Base-by-base conservation (phyloP, 2,113 vertebrate genomes). In the Scopus umbretta region DNA sequence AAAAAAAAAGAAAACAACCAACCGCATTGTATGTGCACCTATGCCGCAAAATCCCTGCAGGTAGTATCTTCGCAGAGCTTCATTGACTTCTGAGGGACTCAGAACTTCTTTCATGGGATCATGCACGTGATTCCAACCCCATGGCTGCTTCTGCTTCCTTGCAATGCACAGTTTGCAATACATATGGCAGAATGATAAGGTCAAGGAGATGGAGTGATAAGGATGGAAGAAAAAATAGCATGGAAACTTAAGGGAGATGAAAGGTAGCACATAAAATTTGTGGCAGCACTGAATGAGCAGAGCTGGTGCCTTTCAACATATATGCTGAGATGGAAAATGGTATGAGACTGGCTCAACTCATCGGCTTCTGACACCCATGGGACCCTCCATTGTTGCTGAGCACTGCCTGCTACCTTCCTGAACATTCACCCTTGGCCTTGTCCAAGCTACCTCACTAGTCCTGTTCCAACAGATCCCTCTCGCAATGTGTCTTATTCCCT, bases 161-260 rank as follows among this genome's bases (percentile, higher is more conserved):
- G 9, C 59, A 78, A 45, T 58, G 29, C 14, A 7, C 22, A 23
- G 29, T 32, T 88, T 2, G 2, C 18, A 9, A 27, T 32, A 17
- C 7, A 5, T 36, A 62, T 0, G 3, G 29, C 13, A 71, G 38
- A 8, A 38, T 26, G 15, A 53, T 17, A n/a, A 4, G 4, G 9
- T 76, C 22, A 62, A 74, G 27, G 26, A 55, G 20, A 49, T 13
- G 42, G 17, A 5, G 2, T n/a, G 17, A 32, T 17, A 66, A 13
- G 18, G 40, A 45, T 36, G 7, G 22, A 11, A 66, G 21, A 34
- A 38, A 80, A 73, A 9, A 18, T 13, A 81, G 11, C 11, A 15
- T 5, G 58, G 66, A 81, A 74, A 62, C 26, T 32, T 63, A 9
- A 62, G 30, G 16, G 25, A 47, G 43, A 36, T 10, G 13, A 70